A percentile compares a stretch with the other conserved stretches of the same genome.
Evolutionary conservation across 2,888 invertebrate genomes (phyloP).

Genomic region (Nephrotoma flavescens): DNA sequence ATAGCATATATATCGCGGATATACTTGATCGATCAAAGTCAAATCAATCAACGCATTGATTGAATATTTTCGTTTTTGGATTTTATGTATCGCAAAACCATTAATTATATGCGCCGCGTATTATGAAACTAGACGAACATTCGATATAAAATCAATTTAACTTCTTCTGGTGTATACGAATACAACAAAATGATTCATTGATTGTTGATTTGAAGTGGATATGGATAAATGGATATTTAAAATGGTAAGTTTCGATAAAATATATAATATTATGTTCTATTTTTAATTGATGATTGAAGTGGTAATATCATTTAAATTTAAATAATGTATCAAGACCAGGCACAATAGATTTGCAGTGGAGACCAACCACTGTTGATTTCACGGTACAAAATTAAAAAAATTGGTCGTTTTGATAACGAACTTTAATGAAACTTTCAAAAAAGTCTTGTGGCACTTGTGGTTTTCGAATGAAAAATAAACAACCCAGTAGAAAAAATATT

Average conservation of each 20-base stretch:
- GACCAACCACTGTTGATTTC: no score
- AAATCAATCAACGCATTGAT: neutral
- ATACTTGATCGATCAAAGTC: neutral
- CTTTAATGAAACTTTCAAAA: no score
- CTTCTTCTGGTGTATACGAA: neutral
- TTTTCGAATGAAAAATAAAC: no score
- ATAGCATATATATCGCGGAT: neutral
- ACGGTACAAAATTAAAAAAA: no score
- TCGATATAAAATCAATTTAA: neutral
- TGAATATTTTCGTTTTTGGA: neutral
- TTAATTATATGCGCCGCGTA: neutral
- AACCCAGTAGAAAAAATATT: no score
- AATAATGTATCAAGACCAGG: no score
- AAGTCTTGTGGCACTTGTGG: no score
- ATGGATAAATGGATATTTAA: neutral
- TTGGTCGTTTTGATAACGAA: no score
- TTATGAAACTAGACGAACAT: neutral
- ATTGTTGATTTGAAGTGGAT: neutral
- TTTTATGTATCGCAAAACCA: neutral
- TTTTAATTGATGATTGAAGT: neutral
- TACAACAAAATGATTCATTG: neutral
- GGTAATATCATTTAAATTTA: no score
- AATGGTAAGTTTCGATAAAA: neutral
- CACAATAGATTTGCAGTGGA: no score
- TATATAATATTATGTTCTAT: neutral